Evolutionary conservation across 2,797 vertebrate species (phyloP).

Genomic region (Crax fasciolata): DNA sequence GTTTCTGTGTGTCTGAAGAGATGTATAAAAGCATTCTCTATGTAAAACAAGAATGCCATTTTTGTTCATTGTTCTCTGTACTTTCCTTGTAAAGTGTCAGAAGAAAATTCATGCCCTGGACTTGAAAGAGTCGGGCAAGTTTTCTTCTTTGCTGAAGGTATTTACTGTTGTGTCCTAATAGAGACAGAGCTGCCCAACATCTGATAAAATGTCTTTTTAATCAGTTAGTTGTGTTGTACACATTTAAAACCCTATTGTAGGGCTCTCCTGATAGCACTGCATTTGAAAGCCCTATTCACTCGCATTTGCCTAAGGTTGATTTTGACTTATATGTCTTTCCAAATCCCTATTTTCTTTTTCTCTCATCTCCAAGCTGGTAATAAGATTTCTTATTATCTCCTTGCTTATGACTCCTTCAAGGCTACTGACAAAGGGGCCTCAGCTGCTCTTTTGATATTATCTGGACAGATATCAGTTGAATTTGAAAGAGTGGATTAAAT

Average conservation of each 20-base stretch:
- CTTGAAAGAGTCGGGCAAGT: not conserved
- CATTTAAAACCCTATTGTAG: not conserved
- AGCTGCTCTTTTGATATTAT: conserved; percentile 32
- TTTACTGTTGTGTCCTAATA: not conserved
- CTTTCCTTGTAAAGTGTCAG: not conserved
- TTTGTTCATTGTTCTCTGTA: not conserved
- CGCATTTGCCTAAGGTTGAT: not conserved
- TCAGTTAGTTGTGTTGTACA: conserved; percentile 3
- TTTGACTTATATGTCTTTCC: conserved; percentile 30
- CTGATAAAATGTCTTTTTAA: conserved; percentile 44
- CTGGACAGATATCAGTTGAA: conserved; percentile 38
- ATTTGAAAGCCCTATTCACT: conserved; percentile 21
- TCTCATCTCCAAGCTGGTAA: not conserved
- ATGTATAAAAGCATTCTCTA: not conserved
- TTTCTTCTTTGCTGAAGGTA: not conserved
- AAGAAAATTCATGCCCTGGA: not conserved
- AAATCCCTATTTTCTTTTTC: conserved; percentile 33
- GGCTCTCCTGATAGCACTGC: not conserved
- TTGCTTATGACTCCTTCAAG: conserved; percentile 46
- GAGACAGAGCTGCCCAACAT: not conserved
- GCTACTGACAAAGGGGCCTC: conserved; percentile 35
- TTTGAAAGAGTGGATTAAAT: conserved; percentile 68
- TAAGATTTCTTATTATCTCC: conserved; percentile 62
- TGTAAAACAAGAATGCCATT: not conserved
- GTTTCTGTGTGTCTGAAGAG: not conserved